Evolutionary conservation across 2,888 invertebrate species (phyloP), one percentile per base, ranked within the genome.

Genomic region (Drosophila heteroneura): DNA sequence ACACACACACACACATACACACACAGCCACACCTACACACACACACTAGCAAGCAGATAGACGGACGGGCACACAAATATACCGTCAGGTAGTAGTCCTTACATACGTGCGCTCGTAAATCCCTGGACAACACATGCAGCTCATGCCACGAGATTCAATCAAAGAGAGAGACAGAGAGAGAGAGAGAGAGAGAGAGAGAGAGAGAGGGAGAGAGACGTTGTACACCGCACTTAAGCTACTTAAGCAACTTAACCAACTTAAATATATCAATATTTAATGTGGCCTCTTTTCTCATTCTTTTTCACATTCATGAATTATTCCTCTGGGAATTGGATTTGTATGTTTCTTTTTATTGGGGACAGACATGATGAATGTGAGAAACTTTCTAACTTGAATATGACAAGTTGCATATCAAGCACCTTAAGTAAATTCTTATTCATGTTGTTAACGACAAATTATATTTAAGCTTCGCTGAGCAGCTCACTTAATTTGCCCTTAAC

Each of bases 241-340:
- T 35, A 35, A 35, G 35, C 80, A 74, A 79, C 79, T 79, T 82
- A 79, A 59, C 44, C 69, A 65, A 69, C 79, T 82, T 69, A 64
- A 82, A 69, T 74, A 62, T 79, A 79, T 79, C 80, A 79, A 82
- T 82, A 79, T 82, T 79, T 74, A 64, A 81, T 81, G 81, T 32
- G 77, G 28, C 9, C 19, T 52, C 33, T 14, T 51, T 37, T 28
- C 47, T 39, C 19, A n/a, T 39, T 19, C 37, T 9, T 35, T 3
- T 9, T 26, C 56, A 44, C 57, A n/a, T 52, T 65, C 57, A 71
- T 72, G 53, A 58, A 78, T 78, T 51, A 78, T 78, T 71, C 56
- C 47, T 39, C 28, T 33, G 33, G n/a, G 16, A 56, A 47, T 61
- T 30, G 49, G 16, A 62, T 65, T 49, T 57, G 70, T 37, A 64